Conservation (phyloP, 1,140 invertebrate genomes). For the Papilio machaon region DNA sequence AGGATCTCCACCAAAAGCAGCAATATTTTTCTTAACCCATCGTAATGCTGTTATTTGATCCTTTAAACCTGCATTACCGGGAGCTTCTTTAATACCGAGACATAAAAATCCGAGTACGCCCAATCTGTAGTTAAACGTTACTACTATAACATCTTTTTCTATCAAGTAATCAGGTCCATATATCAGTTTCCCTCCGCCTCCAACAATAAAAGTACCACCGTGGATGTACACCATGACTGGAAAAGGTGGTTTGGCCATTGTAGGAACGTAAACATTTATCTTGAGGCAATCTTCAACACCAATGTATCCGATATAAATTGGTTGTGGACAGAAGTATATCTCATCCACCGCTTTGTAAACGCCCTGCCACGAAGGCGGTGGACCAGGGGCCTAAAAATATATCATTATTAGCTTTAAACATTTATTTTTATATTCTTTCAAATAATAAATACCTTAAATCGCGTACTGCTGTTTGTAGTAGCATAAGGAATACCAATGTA, state of each 20-base stretch:
- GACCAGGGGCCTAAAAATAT: conserved; percentile 59
- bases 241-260: conserved; percentile 55
- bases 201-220: conserved; percentile 84
- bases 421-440: background rate
- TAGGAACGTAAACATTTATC: conserved; percentile 71
- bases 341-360: conserved; percentile 65
- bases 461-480: conserved; percentile 51
- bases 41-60: conserved; percentile 79
- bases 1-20: conserved; percentile 29
- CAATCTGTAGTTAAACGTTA: conserved; percentile 87
- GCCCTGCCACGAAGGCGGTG: conserved; percentile 67
- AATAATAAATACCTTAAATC: conserved; percentile 62
- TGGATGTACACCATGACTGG: conserved; percentile 87
- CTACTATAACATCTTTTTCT: conserved; percentile 85
- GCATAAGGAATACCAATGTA: conserved; percentile 74
- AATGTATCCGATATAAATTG: conserved; percentile 44
- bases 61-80: conserved; percentile 83
- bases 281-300: conserved; percentile 75
- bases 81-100: conserved; percentile 81
- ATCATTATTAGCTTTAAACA: background rate
- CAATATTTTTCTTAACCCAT: conserved; percentile 31
- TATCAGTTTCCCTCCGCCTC: conserved; percentile 80
- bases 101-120: conserved; percentile 86
- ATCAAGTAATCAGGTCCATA: conserved; percentile 85
- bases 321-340: conserved; percentile 61